Percentiles rank a stretch among this genome's conserved stretches.
phyloP scores from a whole-genome alignment of 2,797 vertebrate genomes.

The Poecilia picta region DNA sequence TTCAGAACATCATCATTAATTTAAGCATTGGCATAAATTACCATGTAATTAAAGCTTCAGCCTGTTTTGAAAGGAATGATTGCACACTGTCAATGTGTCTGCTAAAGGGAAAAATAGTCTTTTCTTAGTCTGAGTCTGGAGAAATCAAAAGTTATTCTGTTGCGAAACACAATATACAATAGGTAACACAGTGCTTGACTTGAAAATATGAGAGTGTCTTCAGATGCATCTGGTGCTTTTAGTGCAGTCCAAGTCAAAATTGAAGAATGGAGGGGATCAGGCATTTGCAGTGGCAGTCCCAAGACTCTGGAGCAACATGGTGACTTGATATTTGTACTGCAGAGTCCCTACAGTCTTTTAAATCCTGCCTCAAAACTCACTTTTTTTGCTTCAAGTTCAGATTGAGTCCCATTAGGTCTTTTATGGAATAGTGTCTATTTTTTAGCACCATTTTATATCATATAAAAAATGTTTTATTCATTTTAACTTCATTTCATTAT shows the following conservation, averaged over 20 bases:
- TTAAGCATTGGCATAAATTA: too few relatives aligned
- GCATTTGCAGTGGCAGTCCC: neutral
- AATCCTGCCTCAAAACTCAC: neutral
- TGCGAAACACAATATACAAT: neutral
- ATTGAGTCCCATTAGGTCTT: neutral
- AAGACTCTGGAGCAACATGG: neutral
- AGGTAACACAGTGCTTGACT: neutral
- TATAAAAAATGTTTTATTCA: neutral
- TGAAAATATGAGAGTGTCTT: neutral
- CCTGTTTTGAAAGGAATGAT: too few relatives aligned
- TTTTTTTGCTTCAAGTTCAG: neutral
- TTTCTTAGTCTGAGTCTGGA: neutral
- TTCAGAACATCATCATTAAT: too few relatives aligned
- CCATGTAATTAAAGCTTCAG: too few relatives aligned
- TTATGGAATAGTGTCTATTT: neutral
- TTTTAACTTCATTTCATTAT: neutral
- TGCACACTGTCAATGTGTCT: too few relatives aligned
- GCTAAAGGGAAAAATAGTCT: neutral
- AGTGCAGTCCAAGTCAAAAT: neutral
- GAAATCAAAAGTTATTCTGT: neutral
- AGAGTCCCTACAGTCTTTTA: neutral
- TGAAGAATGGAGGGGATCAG: neutral
- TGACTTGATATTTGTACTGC: neutral
- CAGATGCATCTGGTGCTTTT: neutral
- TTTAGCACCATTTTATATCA: neutral